phyloP scores from a whole-genome alignment of 2,113 vertebrate species.

The Stictonetta naevosa region DNA sequence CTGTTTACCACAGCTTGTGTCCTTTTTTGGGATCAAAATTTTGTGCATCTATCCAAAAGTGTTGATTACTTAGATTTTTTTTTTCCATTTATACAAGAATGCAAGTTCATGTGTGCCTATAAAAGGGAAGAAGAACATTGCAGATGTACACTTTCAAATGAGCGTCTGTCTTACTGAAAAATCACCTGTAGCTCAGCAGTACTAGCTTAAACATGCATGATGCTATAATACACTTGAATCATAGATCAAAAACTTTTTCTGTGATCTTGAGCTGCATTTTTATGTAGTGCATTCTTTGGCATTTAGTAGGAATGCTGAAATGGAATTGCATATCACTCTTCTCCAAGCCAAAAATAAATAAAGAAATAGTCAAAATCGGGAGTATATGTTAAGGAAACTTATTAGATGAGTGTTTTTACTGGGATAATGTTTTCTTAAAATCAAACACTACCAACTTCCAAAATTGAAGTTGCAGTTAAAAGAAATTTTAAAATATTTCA shows the following conservation, averaged over 20 bases:
- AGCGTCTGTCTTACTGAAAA: not conserved
- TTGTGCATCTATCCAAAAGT: not conserved
- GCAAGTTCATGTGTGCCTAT: not conserved
- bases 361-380: not conserved
- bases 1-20: not conserved
- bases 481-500: not conserved
- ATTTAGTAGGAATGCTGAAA: not conserved
- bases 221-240: not conserved
- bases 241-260: not conserved
- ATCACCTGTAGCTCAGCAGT: not conserved
- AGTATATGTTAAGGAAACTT: not conserved
- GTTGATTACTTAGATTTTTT: not conserved
- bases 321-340: not conserved
- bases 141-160: rapidly evolving
- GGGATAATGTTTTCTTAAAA: not conserved
- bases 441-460: not conserved
- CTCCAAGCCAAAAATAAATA: not conserved
- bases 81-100: not conserved
- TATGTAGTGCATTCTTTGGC: not conserved
- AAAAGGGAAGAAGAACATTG: not conserved
- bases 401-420: not conserved
- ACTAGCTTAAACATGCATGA: not conserved
- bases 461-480: not conserved
- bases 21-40: not conserved
- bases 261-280: not conserved